These are phyloP conservation scores for Ectobius pallidus DNA, from an alignment of 2,888 invertebrate genomes.

Conservation along the genomic window DNA sequence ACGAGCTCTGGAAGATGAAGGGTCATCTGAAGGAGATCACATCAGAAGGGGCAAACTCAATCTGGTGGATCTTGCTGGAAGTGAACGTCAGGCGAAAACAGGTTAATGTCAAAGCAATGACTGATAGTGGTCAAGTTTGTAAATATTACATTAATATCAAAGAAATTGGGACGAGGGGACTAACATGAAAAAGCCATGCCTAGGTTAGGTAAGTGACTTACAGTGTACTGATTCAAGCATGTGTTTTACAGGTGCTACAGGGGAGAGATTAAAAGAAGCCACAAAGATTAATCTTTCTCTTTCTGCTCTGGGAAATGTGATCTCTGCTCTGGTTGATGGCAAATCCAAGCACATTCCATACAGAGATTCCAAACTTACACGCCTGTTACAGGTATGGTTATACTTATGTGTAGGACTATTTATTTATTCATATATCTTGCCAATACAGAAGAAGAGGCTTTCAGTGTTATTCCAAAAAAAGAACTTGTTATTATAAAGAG, in stretches of 20 bases:
- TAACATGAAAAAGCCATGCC: background rate
- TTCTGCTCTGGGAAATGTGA: conserved; percentile 88
- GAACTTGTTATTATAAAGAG: too few species aligned
- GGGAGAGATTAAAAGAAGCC: conserved; percentile 84
- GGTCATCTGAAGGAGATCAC: conserved; percentile 54
- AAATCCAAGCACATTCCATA: conserved; percentile 82
- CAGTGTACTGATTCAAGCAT: too few species aligned
- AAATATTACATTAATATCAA: too few species aligned
- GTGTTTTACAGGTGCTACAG: conserved; percentile 77
- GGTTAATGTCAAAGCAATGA: conserved; percentile 13
- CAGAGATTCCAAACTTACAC: conserved; percentile 84
- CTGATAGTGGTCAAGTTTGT: too few species aligned
- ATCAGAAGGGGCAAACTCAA: conserved; percentile 78
- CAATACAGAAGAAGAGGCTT: too few species aligned
- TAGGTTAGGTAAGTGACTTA: background rate
- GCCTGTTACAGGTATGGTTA: conserved; percentile 68
- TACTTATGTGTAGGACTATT: too few species aligned
- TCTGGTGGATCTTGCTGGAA: conserved; percentile 88
- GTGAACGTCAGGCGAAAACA: conserved; percentile 66
- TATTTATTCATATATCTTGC: too few species aligned
- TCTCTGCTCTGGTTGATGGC: conserved; percentile 83
- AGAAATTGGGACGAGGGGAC: background rate
- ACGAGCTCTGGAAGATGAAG: conserved; percentile 50
- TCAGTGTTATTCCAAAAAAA: too few species aligned
- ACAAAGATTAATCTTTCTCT: conserved; percentile 88